A percentile compares a stretch with the other conserved stretches of the same genome.
Evolutionary conservation across 2,797 vertebrate genomes (phyloP).

Genomic region (Dallia pectoralis): DNA sequence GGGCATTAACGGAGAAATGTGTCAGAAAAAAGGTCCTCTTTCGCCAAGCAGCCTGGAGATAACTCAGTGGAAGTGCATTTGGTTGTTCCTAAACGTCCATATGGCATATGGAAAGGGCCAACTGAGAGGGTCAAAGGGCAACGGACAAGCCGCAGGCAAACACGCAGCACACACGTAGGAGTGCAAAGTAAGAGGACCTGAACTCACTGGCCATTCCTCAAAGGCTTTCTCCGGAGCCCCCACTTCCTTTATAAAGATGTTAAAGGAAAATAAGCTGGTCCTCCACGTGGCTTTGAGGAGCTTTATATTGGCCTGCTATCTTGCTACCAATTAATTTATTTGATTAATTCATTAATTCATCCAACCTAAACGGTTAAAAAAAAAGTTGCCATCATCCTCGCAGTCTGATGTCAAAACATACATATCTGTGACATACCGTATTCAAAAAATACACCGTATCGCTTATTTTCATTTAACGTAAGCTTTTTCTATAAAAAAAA

Average conservation of each 20-base stretch:
- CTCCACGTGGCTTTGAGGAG: too few species aligned
- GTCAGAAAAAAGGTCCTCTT: not conserved
- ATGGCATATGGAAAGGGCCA: conserved; percentile 5
- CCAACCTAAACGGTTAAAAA: too few species aligned
- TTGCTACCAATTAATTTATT: too few species aligned
- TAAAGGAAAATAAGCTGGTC: too few species aligned
- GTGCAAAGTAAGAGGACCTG: not conserved
- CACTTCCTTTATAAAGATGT: not conserved
- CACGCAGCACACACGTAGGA: not conserved
- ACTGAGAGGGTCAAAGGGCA: not conserved
- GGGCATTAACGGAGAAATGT: not conserved
- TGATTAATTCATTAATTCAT: too few species aligned
- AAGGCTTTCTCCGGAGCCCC: not conserved
- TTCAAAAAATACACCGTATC: too few species aligned
- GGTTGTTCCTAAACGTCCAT: not conserved
- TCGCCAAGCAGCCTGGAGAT: not conserved
- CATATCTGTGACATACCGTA: too few species aligned
- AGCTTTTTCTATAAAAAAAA: too few species aligned
- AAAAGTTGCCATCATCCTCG: too few species aligned
- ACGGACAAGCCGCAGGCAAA: not conserved
- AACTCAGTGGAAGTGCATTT: not conserved
- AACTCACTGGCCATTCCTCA: not conserved
- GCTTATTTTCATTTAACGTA: too few species aligned
- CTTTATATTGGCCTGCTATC: too few species aligned
- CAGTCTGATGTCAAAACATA: too few species aligned